These are phyloP conservation scores for Anabas testudineus DNA, from an alignment of 2,797 vertebrate genomes.

Conservation along the genomic window DNA sequence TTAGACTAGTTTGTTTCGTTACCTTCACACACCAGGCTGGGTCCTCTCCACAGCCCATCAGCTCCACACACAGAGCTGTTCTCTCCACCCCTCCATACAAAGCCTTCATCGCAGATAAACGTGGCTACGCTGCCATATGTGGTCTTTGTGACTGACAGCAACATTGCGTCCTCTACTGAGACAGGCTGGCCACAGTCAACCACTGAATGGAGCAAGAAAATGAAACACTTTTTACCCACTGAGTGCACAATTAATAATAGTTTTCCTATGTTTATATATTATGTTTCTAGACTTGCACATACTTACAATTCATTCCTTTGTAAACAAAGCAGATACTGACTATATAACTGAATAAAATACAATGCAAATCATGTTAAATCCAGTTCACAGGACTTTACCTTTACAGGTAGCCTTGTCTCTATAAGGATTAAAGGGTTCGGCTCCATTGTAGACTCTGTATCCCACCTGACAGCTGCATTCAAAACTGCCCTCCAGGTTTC, in stretches of 20 bases:
- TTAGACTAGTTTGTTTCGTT: constrained; percentile 31
- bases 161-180: constrained; percentile 37
- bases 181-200: constrained; percentile 81
- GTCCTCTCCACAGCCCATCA: constrained; percentile 78
- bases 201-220: constrained; percentile 60
- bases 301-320: not conserved
- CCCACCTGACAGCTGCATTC: constrained; percentile 89
- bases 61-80: constrained; percentile 77
- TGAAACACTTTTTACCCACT: not conserved
- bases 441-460: constrained; percentile 82
- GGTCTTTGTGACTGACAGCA: constrained; percentile 64
- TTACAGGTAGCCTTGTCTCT: constrained; percentile 80
- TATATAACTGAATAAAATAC: not conserved
- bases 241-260: not conserved
- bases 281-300: not conserved
- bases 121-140: constrained; percentile 68
- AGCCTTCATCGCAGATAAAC: constrained; percentile 80
- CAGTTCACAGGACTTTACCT: constrained; percentile 85
- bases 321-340: not conserved
- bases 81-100: constrained; percentile 74
- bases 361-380: too few species aligned
- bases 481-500: constrained; percentile 88
- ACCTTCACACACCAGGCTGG: constrained; percentile 82
- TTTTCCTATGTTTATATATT: not conserved
- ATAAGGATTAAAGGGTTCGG: constrained; percentile 79